Evolutionary conservation across 2,113 vertebrate species (phyloP).

Genomic region (Calyptommatus sinebrachiatus): DNA sequence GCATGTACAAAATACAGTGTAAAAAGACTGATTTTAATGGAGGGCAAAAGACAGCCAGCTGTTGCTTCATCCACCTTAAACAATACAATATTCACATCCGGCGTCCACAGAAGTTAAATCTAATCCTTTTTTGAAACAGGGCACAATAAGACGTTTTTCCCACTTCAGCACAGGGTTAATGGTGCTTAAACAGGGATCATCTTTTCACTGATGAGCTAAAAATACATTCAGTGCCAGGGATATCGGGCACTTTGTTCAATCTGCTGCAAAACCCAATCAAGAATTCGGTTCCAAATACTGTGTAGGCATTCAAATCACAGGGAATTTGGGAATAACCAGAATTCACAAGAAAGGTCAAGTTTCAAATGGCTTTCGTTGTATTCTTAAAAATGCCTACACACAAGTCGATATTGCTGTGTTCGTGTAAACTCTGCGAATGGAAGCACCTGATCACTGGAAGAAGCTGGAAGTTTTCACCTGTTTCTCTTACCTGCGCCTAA

Average conservation of each 20-base stretch:
- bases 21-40: slow-evolving; percentile 60
- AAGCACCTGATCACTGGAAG: slow-evolving; percentile 56
- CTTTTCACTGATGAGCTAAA: slow-evolving; percentile 4
- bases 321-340: neutral
- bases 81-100: slow-evolving; percentile 31
- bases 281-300: slow-evolving; percentile 36
- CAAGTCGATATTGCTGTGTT: slow-evolving; percentile 21
- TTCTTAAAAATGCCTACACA: slow-evolving; percentile 32
- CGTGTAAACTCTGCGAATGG: slow-evolving; percentile 33
- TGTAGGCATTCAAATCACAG: neutral
- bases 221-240: slow-evolving; percentile 49
- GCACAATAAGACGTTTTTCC: neutral
- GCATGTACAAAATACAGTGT: slow-evolving; percentile 61
- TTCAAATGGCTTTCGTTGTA: slow-evolving; percentile 13
- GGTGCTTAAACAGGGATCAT: neutral
- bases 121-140: neutral
- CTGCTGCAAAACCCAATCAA: slow-evolving; percentile 9
- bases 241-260: slow-evolving; percentile 37
- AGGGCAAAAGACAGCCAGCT: slow-evolving; percentile 5
- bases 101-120: neutral
- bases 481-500: slow-evolving; percentile 26
- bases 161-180: neutral
- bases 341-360: neutral
- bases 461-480: slow-evolving; percentile 37
- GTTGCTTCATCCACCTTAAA: slow-evolving; percentile 26